Evolutionary conservation across 2,113 vertebrate genomes (phyloP).

Genomic region (Nannospalax galili): DNA sequence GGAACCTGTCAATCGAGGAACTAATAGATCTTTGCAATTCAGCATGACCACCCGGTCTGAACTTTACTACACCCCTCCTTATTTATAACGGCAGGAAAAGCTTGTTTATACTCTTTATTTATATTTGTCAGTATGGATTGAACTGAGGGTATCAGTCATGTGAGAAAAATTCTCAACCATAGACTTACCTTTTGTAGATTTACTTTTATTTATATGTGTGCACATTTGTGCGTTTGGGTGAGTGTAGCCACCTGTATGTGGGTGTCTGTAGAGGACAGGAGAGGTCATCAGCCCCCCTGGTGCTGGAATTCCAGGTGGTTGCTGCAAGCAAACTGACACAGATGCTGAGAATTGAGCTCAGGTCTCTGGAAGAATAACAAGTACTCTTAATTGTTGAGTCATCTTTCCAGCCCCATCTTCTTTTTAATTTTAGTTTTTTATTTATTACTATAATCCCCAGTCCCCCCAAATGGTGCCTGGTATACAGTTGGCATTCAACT

Average conservation of each 20-base stretch:
- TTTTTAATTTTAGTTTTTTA: neutral
- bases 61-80: neutral
- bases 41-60: too few species aligned
- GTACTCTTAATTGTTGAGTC: neutral
- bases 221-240: too few species aligned
- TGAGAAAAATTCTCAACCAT: neutral
- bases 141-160: neutral
- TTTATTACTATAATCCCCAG: neutral
- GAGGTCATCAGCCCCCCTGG: too few species aligned
- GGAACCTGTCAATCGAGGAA: neutral
- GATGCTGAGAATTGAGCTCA: neutral
- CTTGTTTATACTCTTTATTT: neutral
- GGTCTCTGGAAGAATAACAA: neutral
- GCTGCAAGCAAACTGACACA: neutral
- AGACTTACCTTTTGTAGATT: too few species aligned
- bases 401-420: neutral
- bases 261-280: neutral
- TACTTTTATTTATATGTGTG: neutral
- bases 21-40: neutral
- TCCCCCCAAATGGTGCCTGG: neutral
- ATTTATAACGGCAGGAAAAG: neutral
- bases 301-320: too few species aligned
- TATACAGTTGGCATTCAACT: neutral
- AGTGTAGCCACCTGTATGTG: neutral
- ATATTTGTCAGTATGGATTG: neutral